phyloP scores from a whole-genome alignment of 2,888 invertebrate genomes.

The Tipula lateralis region DNA sequence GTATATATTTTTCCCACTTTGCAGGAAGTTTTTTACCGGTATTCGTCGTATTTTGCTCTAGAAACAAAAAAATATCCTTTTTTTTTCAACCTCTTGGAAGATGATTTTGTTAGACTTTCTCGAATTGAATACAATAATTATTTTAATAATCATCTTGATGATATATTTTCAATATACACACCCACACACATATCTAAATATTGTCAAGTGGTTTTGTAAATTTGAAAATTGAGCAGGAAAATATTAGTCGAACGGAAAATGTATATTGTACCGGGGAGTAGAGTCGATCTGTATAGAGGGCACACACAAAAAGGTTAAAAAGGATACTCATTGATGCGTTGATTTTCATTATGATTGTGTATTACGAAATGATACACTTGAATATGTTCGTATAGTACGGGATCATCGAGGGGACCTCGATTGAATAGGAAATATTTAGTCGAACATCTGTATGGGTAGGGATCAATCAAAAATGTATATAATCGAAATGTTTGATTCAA shows the following conservation, averaged over 20 bases:
- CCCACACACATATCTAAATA: neutral
- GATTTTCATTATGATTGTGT: neutral
- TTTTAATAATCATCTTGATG: slow-evolving; percentile 19
- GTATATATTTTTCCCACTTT: slow-evolving; percentile 13
- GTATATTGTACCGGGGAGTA: neutral
- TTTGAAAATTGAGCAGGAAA: slow-evolving; percentile 24
- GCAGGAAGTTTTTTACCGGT: neutral
- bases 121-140: slow-evolving; percentile 19
- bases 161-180: neutral
- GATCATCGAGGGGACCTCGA: neutral
- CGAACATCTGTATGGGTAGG: neutral
- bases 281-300: too few species aligned
- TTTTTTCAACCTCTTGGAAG: neutral
- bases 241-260: neutral
- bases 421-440: neutral
- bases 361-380: neutral
- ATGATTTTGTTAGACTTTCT: neutral
- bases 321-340: neutral
- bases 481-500: neutral
- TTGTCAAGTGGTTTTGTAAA: neutral
- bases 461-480: neutral
- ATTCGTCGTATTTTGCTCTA: neutral
- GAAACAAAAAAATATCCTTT: slow-evolving; percentile 11
- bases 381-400: neutral
- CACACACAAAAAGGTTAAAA: slow-evolving; percentile 12